Percentiles rank a stretch among this genome's conserved stretches.
phyloP scores from a whole-genome alignment of 2,888 invertebrate species.

The Trilocha varians region DNA sequence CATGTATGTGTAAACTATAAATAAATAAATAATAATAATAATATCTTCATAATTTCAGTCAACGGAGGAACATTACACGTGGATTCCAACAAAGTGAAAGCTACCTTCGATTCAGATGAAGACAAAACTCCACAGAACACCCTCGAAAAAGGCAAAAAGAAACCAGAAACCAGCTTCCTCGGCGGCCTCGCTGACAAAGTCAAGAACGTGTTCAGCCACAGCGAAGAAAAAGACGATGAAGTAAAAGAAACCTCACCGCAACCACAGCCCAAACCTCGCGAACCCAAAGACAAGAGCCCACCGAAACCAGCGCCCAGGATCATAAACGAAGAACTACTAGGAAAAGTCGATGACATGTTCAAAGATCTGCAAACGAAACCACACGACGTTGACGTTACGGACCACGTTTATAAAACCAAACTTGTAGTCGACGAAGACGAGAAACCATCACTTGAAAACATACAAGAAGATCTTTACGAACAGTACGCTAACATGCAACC shows the following conservation, averaged over 20 bases:
- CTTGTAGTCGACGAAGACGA: constrained; percentile 59
- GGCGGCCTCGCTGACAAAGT: constrained; percentile 59
- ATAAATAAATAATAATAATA: background rate
- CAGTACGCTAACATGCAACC: constrained; percentile 64
- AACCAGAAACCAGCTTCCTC: constrained; percentile 52
- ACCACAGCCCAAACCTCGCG: constrained; percentile 43
- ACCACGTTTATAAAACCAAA: constrained; percentile 52
- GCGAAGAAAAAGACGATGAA: constrained; percentile 53
- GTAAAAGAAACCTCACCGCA: constrained; percentile 16
- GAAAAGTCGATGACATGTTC: constrained; percentile 70
- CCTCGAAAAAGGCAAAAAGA: constrained; percentile 66
- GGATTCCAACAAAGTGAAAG: constrained; percentile 68
- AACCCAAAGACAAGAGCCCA: constrained; percentile 39
- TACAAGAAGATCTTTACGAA: constrained; percentile 47
- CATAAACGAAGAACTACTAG: constrained; percentile 59
- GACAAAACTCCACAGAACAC: constrained; percentile 71
- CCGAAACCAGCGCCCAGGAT: constrained; percentile 61
- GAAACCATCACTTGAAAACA: constrained; percentile 25
- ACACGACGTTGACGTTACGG: constrained; percentile 47
- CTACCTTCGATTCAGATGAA: constrained; percentile 71
- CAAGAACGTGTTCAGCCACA: constrained; percentile 53
- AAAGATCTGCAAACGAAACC: constrained; percentile 55
- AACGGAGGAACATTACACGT: constrained; percentile 61
- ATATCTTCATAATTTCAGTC: too few relatives aligned
- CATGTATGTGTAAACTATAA: background rate